phyloP scores from a whole-genome alignment of 1,140 invertebrate genomes.

The Holcopasites calliopsidis region DNA sequence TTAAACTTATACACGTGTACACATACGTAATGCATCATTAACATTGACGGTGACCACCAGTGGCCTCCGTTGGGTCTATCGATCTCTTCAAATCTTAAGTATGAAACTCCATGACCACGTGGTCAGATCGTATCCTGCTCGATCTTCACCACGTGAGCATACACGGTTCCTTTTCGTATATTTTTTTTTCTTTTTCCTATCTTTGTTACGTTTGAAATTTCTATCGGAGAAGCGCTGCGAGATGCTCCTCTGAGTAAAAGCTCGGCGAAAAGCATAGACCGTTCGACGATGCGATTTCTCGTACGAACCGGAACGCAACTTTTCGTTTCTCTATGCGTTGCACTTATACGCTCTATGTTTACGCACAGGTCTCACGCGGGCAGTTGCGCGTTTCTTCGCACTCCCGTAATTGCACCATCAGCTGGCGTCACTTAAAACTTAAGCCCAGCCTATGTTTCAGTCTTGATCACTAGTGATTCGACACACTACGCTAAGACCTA shows the following conservation, averaged over 20 bases:
- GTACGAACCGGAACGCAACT: constrained; percentile 11
- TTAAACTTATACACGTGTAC: constrained; percentile 59
- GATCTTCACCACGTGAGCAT: constrained; percentile 36
- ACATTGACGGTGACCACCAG: constrained; percentile 62
- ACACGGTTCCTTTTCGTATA: neutral
- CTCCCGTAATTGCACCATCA: too few species aligned
- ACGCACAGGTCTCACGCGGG: constrained; percentile 6
- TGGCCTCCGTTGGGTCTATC: constrained; percentile 50
- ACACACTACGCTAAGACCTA: constrained; percentile 43
- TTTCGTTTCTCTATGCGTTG: constrained; percentile 23
- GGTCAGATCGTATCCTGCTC: constrained; percentile 50
- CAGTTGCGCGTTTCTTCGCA: too few species aligned
- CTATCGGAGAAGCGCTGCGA: constrained; percentile 51
- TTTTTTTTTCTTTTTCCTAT: neutral
- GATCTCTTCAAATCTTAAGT: too few species aligned
- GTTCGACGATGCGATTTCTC: constrained; percentile 14
- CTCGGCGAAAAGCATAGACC: constrained; percentile 40
- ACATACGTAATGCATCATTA: constrained; percentile 41
- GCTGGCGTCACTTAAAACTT: constrained; percentile 47
- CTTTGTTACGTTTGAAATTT: constrained; percentile 32
- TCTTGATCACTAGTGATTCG: constrained; percentile 51
- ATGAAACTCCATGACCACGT: constrained; percentile 26
- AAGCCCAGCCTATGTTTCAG: constrained; percentile 49
- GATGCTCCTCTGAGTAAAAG: constrained; percentile 46
- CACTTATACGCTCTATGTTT: neutral